Conservation (phyloP, 2,797 vertebrate species). For the Myotis pilosus region DNA sequence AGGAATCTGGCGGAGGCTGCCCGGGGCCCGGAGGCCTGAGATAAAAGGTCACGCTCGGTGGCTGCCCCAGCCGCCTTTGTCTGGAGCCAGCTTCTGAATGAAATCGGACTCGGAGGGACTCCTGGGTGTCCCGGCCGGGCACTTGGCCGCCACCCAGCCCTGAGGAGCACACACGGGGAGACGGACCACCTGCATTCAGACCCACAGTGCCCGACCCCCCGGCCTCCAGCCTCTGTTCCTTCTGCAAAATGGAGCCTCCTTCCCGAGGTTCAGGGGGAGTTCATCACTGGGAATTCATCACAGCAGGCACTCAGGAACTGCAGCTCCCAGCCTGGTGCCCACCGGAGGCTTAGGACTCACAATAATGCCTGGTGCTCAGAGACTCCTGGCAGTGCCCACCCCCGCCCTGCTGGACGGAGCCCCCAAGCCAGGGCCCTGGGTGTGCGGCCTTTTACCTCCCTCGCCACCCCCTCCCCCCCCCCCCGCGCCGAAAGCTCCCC, state of each 20-base stretch:
- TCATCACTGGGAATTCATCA: too few relatives aligned
- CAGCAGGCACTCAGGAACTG: neutral
- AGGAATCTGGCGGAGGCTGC: conserved; percentile 65
- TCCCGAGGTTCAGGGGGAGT: neutral
- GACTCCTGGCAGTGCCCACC: neutral
- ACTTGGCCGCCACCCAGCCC: neutral
- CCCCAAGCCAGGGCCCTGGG: neutral
- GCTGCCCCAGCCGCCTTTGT: neutral
- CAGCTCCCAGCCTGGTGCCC: neutral
- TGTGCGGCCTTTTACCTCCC: neutral
- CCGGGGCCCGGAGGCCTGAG: neutral
- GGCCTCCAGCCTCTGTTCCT: neutral
- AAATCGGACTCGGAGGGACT: neutral
- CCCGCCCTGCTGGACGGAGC: neutral
- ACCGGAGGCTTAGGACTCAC: neutral
- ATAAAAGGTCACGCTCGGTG: conserved; percentile 68
- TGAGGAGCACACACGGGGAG: rapidly evolving
- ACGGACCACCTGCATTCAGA: neutral
- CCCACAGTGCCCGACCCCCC: neutral
- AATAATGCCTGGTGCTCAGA: neutral
- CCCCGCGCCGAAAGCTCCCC: neutral
- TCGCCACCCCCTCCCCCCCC: neutral
- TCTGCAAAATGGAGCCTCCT: neutral
- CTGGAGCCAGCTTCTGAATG: conserved; percentile 9
- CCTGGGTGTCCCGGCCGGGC: neutral